Conservation (phyloP, 2,888 invertebrate genomes). For the Plebejus argus region DNA sequence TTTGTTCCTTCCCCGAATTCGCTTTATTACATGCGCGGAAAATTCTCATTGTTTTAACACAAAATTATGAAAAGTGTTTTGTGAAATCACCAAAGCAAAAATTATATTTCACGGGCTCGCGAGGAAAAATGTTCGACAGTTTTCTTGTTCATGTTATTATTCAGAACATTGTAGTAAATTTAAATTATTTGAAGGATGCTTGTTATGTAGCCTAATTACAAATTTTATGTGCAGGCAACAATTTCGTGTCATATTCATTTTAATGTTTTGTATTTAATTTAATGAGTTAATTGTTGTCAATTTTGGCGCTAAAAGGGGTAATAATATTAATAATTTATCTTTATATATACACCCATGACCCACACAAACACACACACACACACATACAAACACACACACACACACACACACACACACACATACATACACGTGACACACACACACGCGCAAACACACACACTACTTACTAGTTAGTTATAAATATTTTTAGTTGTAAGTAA, state of each 20-base stretch:
- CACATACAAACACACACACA: too few relatives aligned
- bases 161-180: background rate
- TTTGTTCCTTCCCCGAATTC: background rate
- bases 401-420: too few relatives aligned
- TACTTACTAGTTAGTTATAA: too few relatives aligned
- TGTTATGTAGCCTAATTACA: background rate
- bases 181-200: background rate
- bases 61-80: conserved; percentile 2
- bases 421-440: too few relatives aligned
- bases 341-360: too few relatives aligned
- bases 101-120: background rate
- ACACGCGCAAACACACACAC: too few relatives aligned
- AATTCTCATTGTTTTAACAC: conserved; percentile 4
- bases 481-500: too few relatives aligned
- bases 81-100: background rate
- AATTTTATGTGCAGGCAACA: background rate
- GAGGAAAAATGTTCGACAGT: background rate
- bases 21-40: background rate
- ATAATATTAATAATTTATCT: too few relatives aligned
- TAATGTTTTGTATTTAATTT: background rate
- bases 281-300: too few relatives aligned
- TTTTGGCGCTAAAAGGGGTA: too few relatives aligned
- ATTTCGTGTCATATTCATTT: background rate
- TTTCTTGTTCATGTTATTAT: background rate
- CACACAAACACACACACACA: too few relatives aligned